phyloP scores from a whole-genome alignment of 2,797 vertebrate genomes.

The Amazona ochrocephala region DNA sequence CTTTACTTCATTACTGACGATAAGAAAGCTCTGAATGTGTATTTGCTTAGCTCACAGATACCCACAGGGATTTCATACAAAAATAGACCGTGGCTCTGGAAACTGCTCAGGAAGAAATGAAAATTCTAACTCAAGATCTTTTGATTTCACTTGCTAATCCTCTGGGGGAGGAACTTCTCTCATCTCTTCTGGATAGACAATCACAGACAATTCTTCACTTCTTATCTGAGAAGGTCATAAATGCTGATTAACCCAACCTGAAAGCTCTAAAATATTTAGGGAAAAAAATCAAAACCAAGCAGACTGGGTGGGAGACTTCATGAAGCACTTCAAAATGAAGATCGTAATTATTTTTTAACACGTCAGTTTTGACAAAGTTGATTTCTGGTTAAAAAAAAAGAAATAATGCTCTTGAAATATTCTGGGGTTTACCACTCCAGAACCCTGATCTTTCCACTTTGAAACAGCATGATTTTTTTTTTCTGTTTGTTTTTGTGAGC shows the following conservation, averaged over 20 bases:
- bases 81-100: conserved; percentile 7
- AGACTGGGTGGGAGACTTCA: background rate
- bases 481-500: background rate
- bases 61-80: background rate
- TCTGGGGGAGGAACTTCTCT: background rate
- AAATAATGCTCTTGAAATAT: background rate
- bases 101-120: conserved; percentile 10
- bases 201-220: background rate
- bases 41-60: conserved; percentile 14
- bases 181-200: background rate
- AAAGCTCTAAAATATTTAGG: background rate
- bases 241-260: background rate
- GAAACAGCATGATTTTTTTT: background rate
- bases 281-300: background rate
- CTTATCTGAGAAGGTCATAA: background rate
- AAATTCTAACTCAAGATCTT: conserved; percentile 2
- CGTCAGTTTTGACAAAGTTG: background rate
- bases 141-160: conserved; percentile 32
- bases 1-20: conserved; percentile 45
- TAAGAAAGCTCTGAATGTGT: conserved; percentile 13
- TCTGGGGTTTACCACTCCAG: background rate
- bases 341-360: background rate
- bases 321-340: background rate
- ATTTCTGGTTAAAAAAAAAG: background rate
- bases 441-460: background rate